Evolutionary conservation across 2,113 vertebrate species (phyloP).

Genomic region (Hassar affinis): DNA sequence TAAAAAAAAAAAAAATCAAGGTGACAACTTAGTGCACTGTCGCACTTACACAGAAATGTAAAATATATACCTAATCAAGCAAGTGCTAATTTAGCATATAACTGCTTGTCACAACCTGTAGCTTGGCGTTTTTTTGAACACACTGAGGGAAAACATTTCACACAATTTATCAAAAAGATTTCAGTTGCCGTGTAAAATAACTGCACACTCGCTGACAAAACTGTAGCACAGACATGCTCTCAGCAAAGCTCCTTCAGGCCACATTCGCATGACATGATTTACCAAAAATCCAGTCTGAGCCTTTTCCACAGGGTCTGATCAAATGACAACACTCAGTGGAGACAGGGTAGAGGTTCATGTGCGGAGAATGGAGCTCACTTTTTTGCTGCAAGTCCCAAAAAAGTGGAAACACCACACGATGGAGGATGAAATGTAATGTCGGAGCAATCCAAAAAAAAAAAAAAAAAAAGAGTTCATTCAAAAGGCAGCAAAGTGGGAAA

Average conservation of each 20-base stretch:
- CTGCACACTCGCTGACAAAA: background rate
- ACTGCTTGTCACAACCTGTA: constrained; percentile 31
- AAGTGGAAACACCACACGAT: constrained; percentile 79
- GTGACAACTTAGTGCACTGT: background rate
- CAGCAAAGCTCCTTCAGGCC: constrained; percentile 44
- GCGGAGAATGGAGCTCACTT: constrained; percentile 69
- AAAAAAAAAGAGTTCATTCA: constrained; percentile 68
- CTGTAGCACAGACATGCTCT: background rate
- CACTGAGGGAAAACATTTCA: background rate
- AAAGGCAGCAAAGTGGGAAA: constrained; percentile 68
- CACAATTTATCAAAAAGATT: constrained; percentile 39
- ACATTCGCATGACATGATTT: constrained; percentile 15
- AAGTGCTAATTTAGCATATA: constrained; percentile 39
- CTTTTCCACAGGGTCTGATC: constrained; percentile 51
- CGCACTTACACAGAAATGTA: no score
- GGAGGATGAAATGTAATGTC: constrained; percentile 80
- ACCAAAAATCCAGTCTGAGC: constrained; percentile 70
- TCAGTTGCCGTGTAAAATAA: constrained; percentile 15
- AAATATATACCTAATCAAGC: background rate
- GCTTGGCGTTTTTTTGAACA: background rate
- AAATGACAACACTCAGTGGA: constrained; percentile 72
- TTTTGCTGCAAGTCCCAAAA: constrained; percentile 79
- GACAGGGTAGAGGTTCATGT: constrained; percentile 77
- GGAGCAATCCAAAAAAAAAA: constrained; percentile 71
- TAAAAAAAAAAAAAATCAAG: background rate